Conservation (phyloP, 2,797 vertebrate genomes). For the Fundulus diaphanus region DNA sequence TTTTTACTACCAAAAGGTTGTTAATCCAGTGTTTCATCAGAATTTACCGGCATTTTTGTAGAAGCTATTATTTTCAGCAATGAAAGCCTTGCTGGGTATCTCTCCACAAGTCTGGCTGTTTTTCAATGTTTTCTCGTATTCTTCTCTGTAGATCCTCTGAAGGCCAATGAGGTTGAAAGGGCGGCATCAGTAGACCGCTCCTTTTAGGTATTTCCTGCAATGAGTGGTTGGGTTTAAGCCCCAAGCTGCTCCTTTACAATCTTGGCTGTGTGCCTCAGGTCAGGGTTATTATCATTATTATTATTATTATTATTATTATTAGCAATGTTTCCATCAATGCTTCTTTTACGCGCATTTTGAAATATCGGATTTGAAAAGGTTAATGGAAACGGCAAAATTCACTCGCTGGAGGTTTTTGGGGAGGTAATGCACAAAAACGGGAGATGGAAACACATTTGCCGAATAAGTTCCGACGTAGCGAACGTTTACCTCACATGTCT, state of each 20-base stretch:
- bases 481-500: no score
- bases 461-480: no score
- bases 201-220: not conserved
- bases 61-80: not conserved
- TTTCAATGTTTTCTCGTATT: not conserved
- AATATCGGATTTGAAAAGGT: no score
- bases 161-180: not conserved
- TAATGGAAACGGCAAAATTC: no score
- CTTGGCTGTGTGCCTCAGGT: no score
- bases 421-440: no score
- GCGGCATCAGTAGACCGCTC: not conserved
- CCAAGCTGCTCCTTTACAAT: not conserved
- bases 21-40: not conserved
- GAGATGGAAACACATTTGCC: no score
- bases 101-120: not conserved
- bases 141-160: not conserved
- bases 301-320: no score
- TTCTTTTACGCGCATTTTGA: no score
- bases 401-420: no score
- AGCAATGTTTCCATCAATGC: no score
- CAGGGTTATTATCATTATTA: no score
- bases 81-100: not conserved
- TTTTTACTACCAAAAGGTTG: not conserved
- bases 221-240: not conserved
- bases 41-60: not conserved